Base-by-base conservation (phyloP, 2,113 vertebrate species). In the Scomber scombrus region DNA sequence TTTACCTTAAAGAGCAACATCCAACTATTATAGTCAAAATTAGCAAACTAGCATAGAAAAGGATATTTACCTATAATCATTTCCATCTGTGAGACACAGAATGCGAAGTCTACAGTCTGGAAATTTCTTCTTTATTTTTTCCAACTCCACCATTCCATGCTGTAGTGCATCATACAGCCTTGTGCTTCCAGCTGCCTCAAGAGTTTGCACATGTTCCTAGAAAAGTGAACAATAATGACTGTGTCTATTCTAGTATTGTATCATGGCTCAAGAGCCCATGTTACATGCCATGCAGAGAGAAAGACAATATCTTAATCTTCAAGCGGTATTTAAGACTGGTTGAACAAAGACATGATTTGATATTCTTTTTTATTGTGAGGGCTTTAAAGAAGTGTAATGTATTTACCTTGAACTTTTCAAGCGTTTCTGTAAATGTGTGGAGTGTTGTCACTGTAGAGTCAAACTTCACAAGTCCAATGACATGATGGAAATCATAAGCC, bases 391-490 rank as follows among this genome's bases (percentile, higher is more conserved):
- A 40, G 13, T 51, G 29, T 10, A 7, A 16, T 49, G 7, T 58
- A 19, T 49, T 64, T 68, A 94, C 93, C 89, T 90, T 94, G 68
- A 94, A 94, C 45, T 49, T 90, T 75, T 94, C 93, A 84, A 94
- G 70, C 45, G 85, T 93, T 85, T 93, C 93, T 10, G 90, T 93
- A 13, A 94, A 94, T 2, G 85, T 88, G 62, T 91, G 88, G 7
- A 91, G 68, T 6, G 56, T 85, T 71, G 88, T 87, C 58, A 93
- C 91, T 21, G 45, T 26, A 10, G 78, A 78, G 71, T 85, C 70
- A 66, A 93, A 93, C 71, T 65, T 90, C 23, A 92, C 74, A 3
- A 94, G 91, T 14, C 90, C 75, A 49, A 94, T 91, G 58, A 94
- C 9, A 1, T 93, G 90, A 54, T 83, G 60, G 43, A 94, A 93